Conservation (phyloP, 2,113 vertebrate genomes). For the Condylura cristata region DNA sequence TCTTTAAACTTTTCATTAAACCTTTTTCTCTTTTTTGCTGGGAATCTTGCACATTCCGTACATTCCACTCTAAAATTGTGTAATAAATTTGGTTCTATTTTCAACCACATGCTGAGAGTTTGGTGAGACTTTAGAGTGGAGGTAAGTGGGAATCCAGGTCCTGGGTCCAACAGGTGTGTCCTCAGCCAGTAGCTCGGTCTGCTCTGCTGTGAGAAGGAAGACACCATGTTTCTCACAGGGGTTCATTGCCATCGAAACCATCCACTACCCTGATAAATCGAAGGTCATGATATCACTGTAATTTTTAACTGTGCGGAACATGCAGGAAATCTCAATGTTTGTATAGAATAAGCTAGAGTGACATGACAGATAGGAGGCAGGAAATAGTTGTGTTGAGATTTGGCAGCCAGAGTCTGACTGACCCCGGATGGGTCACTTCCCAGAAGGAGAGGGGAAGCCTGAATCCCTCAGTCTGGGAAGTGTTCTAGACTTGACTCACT, state of each 20-base stretch:
- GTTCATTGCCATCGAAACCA: not conserved
- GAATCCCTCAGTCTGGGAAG: not conserved
- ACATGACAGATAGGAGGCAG: not conserved
- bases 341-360: not conserved
- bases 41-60: not conserved
- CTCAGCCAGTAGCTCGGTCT: not conserved
- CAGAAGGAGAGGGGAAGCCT: not conserved
- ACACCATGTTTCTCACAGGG: not conserved
- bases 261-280: not conserved
- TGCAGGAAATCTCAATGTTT: not conserved
- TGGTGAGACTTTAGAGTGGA: not conserved
- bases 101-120: too few relatives aligned
- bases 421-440: not conserved
- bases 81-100: not conserved
- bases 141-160: accelerated
- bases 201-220: not conserved
- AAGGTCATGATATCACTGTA: not conserved
- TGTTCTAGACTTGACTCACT: not conserved
- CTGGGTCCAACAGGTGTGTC: not conserved
- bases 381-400: not conserved
- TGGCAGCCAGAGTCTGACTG: accelerated
- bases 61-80: not conserved
- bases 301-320: not conserved
- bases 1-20: not conserved
- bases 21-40: not conserved